Percentiles rank a stretch among this genome's conserved stretches.
Evolutionary conservation across 2,888 invertebrate species (phyloP).

Genomic region (Hylaea fasciaria): DNA sequence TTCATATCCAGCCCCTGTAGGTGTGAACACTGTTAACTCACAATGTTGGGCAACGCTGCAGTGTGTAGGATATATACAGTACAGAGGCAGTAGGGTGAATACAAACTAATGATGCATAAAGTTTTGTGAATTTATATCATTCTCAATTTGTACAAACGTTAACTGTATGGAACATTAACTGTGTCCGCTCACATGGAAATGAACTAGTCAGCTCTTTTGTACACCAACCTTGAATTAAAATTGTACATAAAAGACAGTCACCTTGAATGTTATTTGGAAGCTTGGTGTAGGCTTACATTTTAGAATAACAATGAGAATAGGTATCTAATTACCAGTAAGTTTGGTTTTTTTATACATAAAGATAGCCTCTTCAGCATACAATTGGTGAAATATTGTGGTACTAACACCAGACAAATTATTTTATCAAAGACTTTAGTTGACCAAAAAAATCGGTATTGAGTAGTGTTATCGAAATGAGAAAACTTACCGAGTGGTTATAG

Average conservation of each 20-base stretch:
- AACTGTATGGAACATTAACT: not conserved
- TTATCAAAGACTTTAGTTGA: not conserved
- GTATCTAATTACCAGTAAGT: too few species aligned
- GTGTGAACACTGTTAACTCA: too few species aligned
- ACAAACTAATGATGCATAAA: too few species aligned
- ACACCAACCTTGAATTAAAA: slow-evolving; percentile 36
- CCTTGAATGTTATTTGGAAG: slow-evolving; percentile 31
- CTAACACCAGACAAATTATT: not conserved
- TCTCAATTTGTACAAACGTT: too few species aligned
- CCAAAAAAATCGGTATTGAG: slow-evolving; percentile 2
- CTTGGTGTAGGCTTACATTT: slow-evolving; percentile 12
- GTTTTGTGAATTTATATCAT: too few species aligned
- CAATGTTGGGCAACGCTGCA: too few species aligned
- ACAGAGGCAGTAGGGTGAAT: too few species aligned
- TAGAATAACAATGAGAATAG: slow-evolving; percentile 1
- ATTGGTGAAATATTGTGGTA: too few species aligned
- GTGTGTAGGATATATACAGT: too few species aligned
- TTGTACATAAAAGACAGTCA: slow-evolving; percentile 34
- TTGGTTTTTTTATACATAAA: too few species aligned
- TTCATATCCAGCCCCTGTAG: too few species aligned
- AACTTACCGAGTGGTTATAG: not conserved
- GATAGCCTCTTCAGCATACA: too few species aligned
- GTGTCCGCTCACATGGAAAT: slow-evolving; percentile 11
- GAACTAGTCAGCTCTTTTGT: slow-evolving; percentile 28
- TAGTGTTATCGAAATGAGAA: slow-evolving; percentile 9